These are phyloP conservation scores for Coregonus suidteri DNA, from an alignment of 2,797 vertebrate species.

Conservation along the genomic window DNA sequence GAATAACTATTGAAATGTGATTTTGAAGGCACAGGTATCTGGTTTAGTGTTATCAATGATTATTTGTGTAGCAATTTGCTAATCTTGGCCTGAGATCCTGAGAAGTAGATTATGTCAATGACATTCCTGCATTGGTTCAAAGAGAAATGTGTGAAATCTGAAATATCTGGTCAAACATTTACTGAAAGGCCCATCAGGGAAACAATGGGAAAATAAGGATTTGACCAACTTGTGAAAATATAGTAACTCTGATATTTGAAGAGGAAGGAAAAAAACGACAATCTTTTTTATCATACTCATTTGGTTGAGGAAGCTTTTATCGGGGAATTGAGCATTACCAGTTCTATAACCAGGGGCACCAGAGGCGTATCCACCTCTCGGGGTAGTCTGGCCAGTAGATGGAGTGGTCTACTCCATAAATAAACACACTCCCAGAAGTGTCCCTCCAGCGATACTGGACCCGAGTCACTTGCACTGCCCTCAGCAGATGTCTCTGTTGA, in stretches of 20 bases:
- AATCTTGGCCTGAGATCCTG: not conserved
- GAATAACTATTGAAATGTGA: too few relatives aligned
- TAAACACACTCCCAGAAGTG: constrained; percentile 7
- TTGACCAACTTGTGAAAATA: not conserved
- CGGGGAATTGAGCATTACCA: not conserved
- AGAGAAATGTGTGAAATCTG: not conserved
- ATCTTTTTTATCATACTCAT: not conserved
- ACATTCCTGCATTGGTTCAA: not conserved
- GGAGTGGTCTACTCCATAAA: constrained; percentile 10
- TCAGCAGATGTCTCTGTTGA: constrained; percentile 25
- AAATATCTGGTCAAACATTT: not conserved
- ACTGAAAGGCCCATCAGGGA: not conserved
- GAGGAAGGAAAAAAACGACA: too few relatives aligned
- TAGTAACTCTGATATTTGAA: not conserved
- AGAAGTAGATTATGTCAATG: not conserved
- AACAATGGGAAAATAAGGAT: not conserved
- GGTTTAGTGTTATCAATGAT: not conserved
- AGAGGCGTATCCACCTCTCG: not conserved
- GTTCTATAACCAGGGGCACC: not conserved
- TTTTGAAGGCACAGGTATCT: too few relatives aligned
- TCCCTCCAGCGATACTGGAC: constrained; percentile 26
- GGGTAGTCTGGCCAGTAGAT: constrained; percentile 28
- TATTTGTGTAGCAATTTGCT: not conserved
- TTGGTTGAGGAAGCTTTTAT: not conserved
- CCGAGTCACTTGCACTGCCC: constrained; percentile 14